Conservation (phyloP, 2,888 invertebrate genomes). For the Synergus itoensis region DNA sequence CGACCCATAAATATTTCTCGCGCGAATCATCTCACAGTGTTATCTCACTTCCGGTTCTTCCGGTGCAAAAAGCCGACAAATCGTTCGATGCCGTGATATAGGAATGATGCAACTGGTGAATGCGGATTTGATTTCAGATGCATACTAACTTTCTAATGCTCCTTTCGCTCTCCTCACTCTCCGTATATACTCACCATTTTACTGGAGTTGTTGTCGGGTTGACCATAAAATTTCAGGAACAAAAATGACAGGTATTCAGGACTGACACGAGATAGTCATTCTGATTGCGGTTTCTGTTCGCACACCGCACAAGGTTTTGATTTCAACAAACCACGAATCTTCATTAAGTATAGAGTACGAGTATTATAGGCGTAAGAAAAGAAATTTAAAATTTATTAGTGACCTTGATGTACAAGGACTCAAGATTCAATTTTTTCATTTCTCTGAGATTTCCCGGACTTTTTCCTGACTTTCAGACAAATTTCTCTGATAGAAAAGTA, state of each 20-base stretch:
- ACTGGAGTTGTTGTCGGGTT: background rate
- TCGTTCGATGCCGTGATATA: slow-evolving; percentile 16
- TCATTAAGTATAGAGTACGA: background rate
- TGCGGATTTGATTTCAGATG: slow-evolving; percentile 33
- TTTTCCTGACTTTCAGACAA: too few relatives aligned
- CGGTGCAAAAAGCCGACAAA: slow-evolving; percentile 27
- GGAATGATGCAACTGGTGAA: slow-evolving; percentile 27
- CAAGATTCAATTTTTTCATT: too few relatives aligned
- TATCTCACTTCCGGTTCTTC: slow-evolving; percentile 40
- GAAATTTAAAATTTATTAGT: background rate
- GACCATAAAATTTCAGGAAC: slow-evolving; percentile 13
- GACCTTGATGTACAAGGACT: background rate
- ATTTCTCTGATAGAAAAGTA: too few relatives aligned
- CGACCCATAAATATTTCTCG: slow-evolving; percentile 27
- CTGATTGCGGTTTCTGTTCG: background rate
- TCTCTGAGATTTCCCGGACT: too few relatives aligned
- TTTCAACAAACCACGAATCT: background rate
- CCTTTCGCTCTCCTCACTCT: slow-evolving; percentile 19
- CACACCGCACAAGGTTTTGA: background rate
- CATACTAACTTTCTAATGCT: slow-evolving; percentile 33
- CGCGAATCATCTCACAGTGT: slow-evolving; percentile 2
- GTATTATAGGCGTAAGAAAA: background rate
- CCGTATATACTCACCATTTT: background rate
- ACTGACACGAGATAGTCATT: background rate
- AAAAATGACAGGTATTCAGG: slow-evolving; percentile 3